Conservation (phyloP, 2,797 vertebrate species). For the Steatocranus sp. region DNA sequence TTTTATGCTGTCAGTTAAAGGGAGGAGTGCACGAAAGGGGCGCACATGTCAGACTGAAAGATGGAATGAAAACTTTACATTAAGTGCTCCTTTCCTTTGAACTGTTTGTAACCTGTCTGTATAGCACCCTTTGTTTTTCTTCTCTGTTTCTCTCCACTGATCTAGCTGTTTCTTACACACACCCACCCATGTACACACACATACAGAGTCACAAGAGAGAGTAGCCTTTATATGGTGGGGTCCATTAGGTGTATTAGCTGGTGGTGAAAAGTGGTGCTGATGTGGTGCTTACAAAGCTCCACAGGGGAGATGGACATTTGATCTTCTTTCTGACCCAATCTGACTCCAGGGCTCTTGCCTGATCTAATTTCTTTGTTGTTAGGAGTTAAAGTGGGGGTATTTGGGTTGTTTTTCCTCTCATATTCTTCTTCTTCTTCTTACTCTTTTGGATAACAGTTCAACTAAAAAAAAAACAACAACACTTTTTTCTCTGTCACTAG, state of each 20-base stretch:
- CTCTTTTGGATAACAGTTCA: constrained; percentile 11
- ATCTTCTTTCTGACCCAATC: constrained; percentile 65
- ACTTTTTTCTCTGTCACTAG: background rate
- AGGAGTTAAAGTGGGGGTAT: constrained; percentile 26
- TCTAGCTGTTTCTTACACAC: constrained; percentile 33
- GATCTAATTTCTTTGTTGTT: constrained; percentile 62
- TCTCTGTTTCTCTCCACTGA: background rate
- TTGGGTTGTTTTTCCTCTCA: background rate
- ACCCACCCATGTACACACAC: constrained; percentile 26
- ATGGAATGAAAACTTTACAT: background rate
- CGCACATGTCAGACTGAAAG: background rate
- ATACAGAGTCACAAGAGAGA: constrained; percentile 36
- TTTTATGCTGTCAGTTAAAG: background rate
- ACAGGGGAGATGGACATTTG: constrained; percentile 70
- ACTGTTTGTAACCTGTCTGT: background rate
- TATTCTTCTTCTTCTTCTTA: background rate
- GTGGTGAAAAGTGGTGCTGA: constrained; percentile 74
- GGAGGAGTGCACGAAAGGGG: background rate
- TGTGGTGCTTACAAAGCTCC: constrained; percentile 71
- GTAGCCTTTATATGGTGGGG: constrained; percentile 49
- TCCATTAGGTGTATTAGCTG: constrained; percentile 75
- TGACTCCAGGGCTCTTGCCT: constrained; percentile 59
- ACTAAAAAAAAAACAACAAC: background rate
- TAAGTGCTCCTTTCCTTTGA: background rate
- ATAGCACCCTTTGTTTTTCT: constrained; percentile 19